Percentiles rank a stretch among this genome's conserved stretches.
Conservation (phyloP, 2,113 vertebrate genomes). For the Platysternon megacephalum region DNA sequence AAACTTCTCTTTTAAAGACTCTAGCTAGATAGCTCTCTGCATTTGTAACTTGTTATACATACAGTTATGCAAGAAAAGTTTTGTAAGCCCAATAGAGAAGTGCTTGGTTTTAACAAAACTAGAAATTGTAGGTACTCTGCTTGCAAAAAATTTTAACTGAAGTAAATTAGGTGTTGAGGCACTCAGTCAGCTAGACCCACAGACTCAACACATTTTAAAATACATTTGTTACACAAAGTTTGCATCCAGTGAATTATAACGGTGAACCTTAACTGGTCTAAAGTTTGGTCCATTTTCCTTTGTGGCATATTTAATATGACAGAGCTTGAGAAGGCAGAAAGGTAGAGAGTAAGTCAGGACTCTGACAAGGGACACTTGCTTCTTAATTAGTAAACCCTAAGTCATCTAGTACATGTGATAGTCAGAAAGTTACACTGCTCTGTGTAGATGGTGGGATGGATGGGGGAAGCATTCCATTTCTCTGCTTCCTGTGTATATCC, state of each 20-base stretch:
- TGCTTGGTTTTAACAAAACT: not conserved
- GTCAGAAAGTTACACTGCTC: not conserved
- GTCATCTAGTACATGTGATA: not conserved
- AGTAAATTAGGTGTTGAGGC: not conserved
- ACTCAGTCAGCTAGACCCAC: not conserved
- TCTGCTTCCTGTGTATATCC: not conserved
- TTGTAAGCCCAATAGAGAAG: not conserved
- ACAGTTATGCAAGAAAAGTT: not conserved
- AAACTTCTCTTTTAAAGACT: not conserved
- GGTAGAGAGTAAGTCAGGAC: not conserved
- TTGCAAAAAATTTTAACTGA: not conserved
- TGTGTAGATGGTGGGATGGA: not conserved
- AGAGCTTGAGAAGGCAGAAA: not conserved
- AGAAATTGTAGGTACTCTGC: not conserved
- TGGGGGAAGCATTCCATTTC: not conserved
- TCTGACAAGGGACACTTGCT: not conserved
- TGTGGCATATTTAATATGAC: not conserved
- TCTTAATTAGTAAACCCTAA: not conserved
- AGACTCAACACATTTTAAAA: not conserved
- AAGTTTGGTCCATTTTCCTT: not conserved
- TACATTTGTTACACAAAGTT: not conserved
- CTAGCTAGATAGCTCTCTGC: not conserved
- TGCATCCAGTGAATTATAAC: too few species aligned
- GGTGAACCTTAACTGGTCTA: not conserved
- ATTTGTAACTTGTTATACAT: not conserved